These are phyloP conservation scores for Vidua macroura DNA, from an alignment of 2,113 vertebrate species.

Conservation along the genomic window DNA sequence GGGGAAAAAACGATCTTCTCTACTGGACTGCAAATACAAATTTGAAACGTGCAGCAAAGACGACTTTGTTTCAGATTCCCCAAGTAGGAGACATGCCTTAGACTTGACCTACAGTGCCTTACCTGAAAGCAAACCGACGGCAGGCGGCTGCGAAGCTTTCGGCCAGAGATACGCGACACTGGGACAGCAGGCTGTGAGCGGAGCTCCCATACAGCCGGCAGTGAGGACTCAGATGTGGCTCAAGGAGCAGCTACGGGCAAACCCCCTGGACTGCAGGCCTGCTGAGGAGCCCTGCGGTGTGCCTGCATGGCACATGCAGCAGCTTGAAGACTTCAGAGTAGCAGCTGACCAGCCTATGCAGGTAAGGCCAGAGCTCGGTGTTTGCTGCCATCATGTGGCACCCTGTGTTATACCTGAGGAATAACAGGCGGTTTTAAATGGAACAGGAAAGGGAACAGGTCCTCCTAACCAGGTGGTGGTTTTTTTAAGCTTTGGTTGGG, in stretches of 20 bases:
- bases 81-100: constrained; percentile 79
- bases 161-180: constrained; percentile 71
- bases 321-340: constrained; percentile 65
- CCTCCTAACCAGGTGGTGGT: neutral
- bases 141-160: constrained; percentile 57
- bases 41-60: constrained; percentile 78
- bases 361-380: constrained; percentile 69
- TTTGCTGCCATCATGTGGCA: constrained; percentile 73
- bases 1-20: constrained; percentile 71
- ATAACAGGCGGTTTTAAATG: neutral
- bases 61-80: constrained; percentile 68
- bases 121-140: constrained; percentile 76
- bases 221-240: constrained; percentile 95
- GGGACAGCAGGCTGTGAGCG: constrained; percentile 77
- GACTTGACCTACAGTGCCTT: constrained; percentile 86
- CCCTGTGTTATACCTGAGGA: neutral
- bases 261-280: constrained; percentile 78
- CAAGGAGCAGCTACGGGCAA: constrained; percentile 86
- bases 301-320: constrained; percentile 76
- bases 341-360: constrained; percentile 74
- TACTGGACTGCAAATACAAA: constrained; percentile 78
- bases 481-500: neutral
- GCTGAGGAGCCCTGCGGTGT: constrained; percentile 66
- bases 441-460: neutral
- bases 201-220: constrained; percentile 84